Percentiles rank a stretch among this genome's conserved stretches.
phyloP scores from a whole-genome alignment of 2,113 vertebrate species.

The Pandion haliaetus region DNA sequence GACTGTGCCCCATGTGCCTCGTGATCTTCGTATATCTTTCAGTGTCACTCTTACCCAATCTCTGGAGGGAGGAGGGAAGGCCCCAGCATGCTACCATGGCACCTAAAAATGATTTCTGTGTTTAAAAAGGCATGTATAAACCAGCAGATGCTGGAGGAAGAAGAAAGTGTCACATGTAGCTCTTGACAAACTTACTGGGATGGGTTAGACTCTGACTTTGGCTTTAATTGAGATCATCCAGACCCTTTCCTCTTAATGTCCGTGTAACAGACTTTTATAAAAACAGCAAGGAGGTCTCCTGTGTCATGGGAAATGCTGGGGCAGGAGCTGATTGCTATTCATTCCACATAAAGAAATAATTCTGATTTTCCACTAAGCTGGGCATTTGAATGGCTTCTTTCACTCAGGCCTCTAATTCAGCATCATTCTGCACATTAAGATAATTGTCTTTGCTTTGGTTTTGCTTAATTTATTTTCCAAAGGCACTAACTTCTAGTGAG shows the following conservation, averaged over 20 bases:
- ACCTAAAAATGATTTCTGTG: background rate
- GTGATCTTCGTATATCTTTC: background rate
- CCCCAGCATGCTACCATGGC: background rate
- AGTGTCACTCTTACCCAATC: fast-evolving
- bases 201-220: background rate
- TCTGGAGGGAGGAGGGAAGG: background rate
- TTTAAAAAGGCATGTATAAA: background rate
- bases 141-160: background rate
- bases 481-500: background rate
- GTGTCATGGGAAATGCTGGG: background rate
- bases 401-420: background rate
- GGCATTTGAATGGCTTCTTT: background rate
- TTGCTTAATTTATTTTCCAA: background rate
- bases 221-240: background rate
- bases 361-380: background rate
- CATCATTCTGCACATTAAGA: background rate
- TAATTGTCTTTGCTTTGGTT: background rate
- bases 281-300: background rate
- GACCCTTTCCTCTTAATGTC: background rate
- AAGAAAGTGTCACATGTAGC: background rate
- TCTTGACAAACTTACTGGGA: background rate
- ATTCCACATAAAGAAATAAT: background rate
- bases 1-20: fast-evolving
- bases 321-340: background rate
- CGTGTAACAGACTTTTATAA: background rate